Percentiles rank a stretch among this genome's conserved stretches.
Evolutionary conservation across 2,113 vertebrate species (phyloP).

Genomic region (Oryzias javanicus): DNA sequence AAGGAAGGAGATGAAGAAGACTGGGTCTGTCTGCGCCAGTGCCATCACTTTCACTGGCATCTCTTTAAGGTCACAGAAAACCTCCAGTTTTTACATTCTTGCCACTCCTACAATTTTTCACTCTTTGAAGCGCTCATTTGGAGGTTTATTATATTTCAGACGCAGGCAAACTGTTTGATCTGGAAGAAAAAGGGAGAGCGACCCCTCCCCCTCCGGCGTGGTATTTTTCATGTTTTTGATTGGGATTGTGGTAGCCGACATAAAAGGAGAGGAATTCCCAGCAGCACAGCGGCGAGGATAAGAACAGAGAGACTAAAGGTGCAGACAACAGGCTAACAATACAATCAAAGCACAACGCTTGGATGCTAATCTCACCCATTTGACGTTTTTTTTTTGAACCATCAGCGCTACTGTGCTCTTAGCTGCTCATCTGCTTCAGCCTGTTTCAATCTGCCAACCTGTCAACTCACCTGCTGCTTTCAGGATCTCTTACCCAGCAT

Average conservation of each 20-base stretch:
- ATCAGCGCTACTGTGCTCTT: slow-evolving; percentile 18
- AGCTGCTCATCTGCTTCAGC: slow-evolving; percentile 31
- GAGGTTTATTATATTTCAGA: slow-evolving; percentile 2
- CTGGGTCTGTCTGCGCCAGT: background rate
- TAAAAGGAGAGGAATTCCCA: background rate
- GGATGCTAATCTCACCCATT: too few relatives aligned
- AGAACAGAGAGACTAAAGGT: background rate
- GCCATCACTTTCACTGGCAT: background rate
- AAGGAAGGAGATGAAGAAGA: slow-evolving; percentile 3
- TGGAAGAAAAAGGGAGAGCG: background rate
- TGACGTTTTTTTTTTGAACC: slow-evolving; percentile 14
- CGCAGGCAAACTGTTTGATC: background rate
- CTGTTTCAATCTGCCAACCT: slow-evolving; percentile 24
- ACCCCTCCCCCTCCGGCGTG: background rate
- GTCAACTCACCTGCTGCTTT: slow-evolving; percentile 37
- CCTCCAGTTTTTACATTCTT: slow-evolving; percentile 2
- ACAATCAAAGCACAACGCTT: too few relatives aligned
- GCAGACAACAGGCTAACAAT: background rate
- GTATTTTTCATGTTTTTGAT: background rate
- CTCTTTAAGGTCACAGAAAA: slow-evolving; percentile 5
- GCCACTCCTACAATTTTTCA: background rate
- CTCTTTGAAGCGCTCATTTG: slow-evolving; percentile 1
- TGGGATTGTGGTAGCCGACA: background rate
- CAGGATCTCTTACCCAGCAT: slow-evolving; percentile 22
- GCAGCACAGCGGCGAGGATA: background rate